Percentiles rank a stretch among this genome's conserved stretches.
Evolutionary conservation across 2,888 invertebrate species (phyloP).

Genomic region (Leptinotarsa rubiginosa): DNA sequence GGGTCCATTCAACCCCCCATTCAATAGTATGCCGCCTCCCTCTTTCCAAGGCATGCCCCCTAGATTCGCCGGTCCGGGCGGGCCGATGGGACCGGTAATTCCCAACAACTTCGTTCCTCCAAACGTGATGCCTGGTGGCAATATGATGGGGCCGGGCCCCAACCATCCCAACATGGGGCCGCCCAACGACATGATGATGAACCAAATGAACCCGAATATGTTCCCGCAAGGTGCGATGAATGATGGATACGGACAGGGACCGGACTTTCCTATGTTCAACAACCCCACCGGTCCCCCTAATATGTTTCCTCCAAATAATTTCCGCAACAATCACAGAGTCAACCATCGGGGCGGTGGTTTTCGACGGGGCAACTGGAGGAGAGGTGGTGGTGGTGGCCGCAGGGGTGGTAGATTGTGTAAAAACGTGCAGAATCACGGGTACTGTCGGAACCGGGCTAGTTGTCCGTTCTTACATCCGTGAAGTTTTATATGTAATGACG

Average conservation of each 20-base stretch:
- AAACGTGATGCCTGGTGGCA: conserved; percentile 64
- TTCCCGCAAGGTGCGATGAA: conserved; percentile 54
- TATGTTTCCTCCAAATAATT: conserved; percentile 53
- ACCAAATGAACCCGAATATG: conserved; percentile 57
- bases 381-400: conserved; percentile 62
- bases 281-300: conserved; percentile 26
- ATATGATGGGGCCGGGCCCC: conserved; percentile 64
- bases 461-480: conserved; percentile 85
- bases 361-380: conserved; percentile 65
- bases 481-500: conserved; percentile 20
- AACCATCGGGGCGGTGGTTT: conserved; percentile 27
- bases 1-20: conserved; percentile 64
- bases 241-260: conserved; percentile 40
- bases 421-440: conserved; percentile 83
- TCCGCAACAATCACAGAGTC: too few relatives aligned
- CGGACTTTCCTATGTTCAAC: conserved; percentile 31
- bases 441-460: conserved; percentile 83
- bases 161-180: conserved; percentile 57
- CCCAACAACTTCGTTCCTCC: conserved; percentile 60
- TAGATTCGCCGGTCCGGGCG: conserved; percentile 41
- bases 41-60: conserved; percentile 53
- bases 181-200: conserved; percentile 60
- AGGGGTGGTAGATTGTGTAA: conserved; percentile 75
- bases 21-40: conserved; percentile 67
- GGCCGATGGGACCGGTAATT: conserved; percentile 45